These are phyloP conservation scores for Drosophila seguyi DNA, from an alignment of 1,140 invertebrate species.

Conservation along the genomic window DNA sequence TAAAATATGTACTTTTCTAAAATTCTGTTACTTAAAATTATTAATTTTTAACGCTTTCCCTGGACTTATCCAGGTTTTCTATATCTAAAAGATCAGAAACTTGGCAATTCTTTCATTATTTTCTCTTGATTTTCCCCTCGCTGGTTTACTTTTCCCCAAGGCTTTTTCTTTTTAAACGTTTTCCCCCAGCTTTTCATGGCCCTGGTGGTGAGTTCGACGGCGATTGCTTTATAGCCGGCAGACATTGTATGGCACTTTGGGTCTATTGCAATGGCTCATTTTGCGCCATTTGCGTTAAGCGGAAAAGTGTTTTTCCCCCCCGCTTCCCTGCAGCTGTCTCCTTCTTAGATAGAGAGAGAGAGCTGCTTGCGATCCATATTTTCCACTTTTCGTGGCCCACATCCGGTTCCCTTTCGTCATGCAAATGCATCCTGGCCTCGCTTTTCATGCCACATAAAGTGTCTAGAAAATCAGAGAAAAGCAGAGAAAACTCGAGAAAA, in stretches of 20 bases:
- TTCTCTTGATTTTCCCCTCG: background rate
- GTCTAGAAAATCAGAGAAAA: background rate
- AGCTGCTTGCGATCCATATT: conserved; percentile 4
- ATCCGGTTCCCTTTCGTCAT: conserved; percentile 1
- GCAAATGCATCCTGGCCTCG: conserved; percentile 7
- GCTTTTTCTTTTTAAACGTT: conserved; percentile 3
- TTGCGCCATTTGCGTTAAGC: conserved; percentile 32
- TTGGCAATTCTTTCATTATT: background rate
- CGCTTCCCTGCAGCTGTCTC: conserved; percentile 3
- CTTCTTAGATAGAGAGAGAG: background rate
- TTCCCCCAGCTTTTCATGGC: background rate
- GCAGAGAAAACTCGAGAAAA: no score
- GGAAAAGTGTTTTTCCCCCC: conserved; percentile 18
- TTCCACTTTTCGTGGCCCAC: background rate
- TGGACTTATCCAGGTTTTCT: background rate
- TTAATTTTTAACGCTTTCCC: background rate
- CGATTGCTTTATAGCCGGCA: conserved; percentile 35
- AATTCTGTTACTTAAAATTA: background rate
- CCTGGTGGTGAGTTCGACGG: conserved; percentile 4
- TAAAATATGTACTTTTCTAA: background rate
- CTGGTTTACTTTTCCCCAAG: background rate
- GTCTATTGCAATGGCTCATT: conserved; percentile 42
- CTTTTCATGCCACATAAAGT: background rate
- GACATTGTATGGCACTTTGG: conserved; percentile 27
- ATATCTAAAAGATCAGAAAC: background rate